Evolutionary conservation across 2,888 invertebrate genomes (phyloP).

Genomic region (Spialia ferax): DNA sequence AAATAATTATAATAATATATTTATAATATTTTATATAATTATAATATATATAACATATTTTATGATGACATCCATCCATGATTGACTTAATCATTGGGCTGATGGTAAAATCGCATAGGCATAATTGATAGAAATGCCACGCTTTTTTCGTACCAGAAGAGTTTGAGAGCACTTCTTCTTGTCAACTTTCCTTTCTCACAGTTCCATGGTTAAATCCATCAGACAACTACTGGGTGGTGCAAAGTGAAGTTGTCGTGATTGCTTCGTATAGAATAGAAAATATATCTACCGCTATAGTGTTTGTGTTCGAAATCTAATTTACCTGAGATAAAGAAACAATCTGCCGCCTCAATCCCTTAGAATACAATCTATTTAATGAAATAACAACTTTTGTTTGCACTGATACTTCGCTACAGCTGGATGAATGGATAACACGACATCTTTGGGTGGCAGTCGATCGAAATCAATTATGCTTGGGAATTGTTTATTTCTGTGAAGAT

Average conservation of each 20-base stretch:
- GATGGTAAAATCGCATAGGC: too few relatives aligned
- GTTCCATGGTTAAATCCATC: too few relatives aligned
- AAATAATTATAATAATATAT: too few relatives aligned
- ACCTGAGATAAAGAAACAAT: conserved; percentile 70
- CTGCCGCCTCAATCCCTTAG: conserved; percentile 53
- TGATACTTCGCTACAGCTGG: conserved; percentile 15
- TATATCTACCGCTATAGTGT: conserved; percentile 5
- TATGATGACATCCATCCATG: too few relatives aligned
- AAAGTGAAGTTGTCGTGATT: background rate
- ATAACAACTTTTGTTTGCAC: conserved; percentile 59
- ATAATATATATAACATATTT: too few relatives aligned
- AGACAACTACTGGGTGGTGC: too few relatives aligned
- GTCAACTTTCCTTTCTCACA: too few relatives aligned
- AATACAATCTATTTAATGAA: conserved; percentile 64
- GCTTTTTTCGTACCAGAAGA: too few relatives aligned
- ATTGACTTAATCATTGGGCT: too few relatives aligned
- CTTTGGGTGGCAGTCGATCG: background rate
- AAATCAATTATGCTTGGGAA: background rate
- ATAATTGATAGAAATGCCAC: too few relatives aligned
- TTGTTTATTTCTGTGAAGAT: conserved; percentile 4
- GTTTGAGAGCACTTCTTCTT: too few relatives aligned
- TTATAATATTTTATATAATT: too few relatives aligned
- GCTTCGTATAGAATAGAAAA: background rate
- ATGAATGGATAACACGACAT: background rate
- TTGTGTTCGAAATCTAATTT: conserved; percentile 60